Base-by-base conservation (phyloP, 2,888 invertebrate species). In the Sarcophaga carnaria region DNA sequence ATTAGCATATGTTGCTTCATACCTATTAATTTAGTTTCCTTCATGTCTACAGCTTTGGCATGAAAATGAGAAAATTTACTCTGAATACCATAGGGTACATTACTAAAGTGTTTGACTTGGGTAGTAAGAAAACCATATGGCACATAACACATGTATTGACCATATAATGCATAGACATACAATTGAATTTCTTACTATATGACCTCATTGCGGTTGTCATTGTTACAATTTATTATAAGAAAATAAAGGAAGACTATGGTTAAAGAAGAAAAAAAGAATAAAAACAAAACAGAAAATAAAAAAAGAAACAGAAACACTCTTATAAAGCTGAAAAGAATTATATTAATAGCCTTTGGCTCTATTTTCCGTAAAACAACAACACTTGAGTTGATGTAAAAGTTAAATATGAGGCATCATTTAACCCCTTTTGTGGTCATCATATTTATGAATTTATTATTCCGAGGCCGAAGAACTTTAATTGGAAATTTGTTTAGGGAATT, bases 161-260 rank as follows among this genome's bases (percentile, higher is more conserved):
- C 80, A 66, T 64, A 62, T 54, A 77, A 83, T 77, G 37, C 64
- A 81, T 77, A 83, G 64, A 80, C 70, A 66, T 60, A 70, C 83
- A 87, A 87, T 87, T 87, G 78, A 84, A 83, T 87, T 84, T 87
- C 87, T 84, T 84, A 76, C 84, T 81, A 71, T 87, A 81, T 84
- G 87, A 87, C 87, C 87, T 87, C 87, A 82, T 84, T 87, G 87
- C 81, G 87, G 87, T 87, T 87, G 87, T 87, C 87, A 84, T 87
- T 84, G 81, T 87, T 87, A 84, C 84, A 84, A 87, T 87, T 87
- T 87, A 87, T 84, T 87, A 84, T 87, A 84, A 87, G 71, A 79
- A 70, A 66, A 70, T 63, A 63, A 75, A 74, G 59, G 76, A 54
- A 82, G 74, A 78, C 72, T 66, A 20, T 72, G 45, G 20, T 79